Evolutionary conservation across 2,113 vertebrate genomes (phyloP).

Genomic region (Rhabdomys dilectus): DNA sequence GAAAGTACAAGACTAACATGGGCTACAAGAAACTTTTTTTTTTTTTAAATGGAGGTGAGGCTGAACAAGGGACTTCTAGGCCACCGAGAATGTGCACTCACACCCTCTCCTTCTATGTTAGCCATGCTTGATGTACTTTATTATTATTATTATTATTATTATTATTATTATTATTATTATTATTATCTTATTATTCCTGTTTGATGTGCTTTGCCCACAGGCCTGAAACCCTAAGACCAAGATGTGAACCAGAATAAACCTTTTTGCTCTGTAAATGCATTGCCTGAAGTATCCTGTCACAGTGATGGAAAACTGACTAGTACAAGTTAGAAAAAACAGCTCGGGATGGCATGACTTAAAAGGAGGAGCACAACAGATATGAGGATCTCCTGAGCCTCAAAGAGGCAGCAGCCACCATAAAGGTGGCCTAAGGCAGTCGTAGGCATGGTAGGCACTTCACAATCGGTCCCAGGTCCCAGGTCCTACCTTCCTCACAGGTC

Average conservation of each 20-base stretch:
- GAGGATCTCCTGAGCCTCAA: neutral
- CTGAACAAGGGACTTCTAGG: neutral
- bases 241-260: neutral
- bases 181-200: too few species aligned
- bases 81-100: neutral
- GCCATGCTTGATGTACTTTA: too few species aligned
- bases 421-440: neutral
- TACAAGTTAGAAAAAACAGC: neutral
- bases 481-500: slow-evolving; percentile 93
- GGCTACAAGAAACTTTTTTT: neutral
- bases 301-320: neutral
- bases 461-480: neutral
- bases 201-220: neutral
- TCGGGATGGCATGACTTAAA: neutral
- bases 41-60: neutral
- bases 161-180: too few species aligned
- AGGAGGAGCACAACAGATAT: rapidly evolving
- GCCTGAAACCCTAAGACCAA: neutral
- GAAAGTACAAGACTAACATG: neutral
- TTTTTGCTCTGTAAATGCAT: neutral
- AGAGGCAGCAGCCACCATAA: neutral
- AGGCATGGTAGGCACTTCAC: neutral
- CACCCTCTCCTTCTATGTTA: neutral
- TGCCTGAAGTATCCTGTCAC: neutral
- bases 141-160: too few species aligned